These are phyloP conservation scores for Drepana arcuata DNA, from an alignment of 1,140 invertebrate species.

Conservation along the genomic window DNA sequence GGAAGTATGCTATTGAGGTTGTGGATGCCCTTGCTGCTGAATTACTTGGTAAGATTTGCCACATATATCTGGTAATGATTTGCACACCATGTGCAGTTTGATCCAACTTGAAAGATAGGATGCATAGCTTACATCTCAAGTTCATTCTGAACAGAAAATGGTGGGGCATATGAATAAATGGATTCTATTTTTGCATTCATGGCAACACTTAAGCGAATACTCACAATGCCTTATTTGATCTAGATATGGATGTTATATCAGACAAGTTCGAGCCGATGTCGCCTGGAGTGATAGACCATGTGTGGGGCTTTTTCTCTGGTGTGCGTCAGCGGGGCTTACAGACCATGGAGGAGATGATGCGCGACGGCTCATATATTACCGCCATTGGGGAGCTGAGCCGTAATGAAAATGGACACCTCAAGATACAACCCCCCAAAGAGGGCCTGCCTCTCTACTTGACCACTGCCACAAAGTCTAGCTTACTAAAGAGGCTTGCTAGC, in stretches of 20 bases:
- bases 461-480: conserved; percentile 76
- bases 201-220: no score
- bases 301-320: conserved; percentile 86
- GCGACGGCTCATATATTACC: conserved; percentile 82
- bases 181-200: no score
- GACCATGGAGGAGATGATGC: conserved; percentile 84
- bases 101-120: neutral
- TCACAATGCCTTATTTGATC: conserved; percentile 5
- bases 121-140: no score
- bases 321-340: conserved; percentile 82
- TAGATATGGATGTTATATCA: conserved; percentile 82
- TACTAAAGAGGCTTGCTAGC: conserved; percentile 80
- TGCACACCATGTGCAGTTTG: neutral
- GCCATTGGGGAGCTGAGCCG: conserved; percentile 81
- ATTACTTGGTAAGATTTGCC: conserved; percentile 71
- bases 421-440: conserved; percentile 78
- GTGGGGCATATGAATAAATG: no score
- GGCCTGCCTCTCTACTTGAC: conserved; percentile 82
- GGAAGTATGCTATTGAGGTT: conserved; percentile 77
- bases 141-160: no score
- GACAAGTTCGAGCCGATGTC: conserved; percentile 82
- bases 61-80: neutral
- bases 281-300: conserved; percentile 80
- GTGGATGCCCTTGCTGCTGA: conserved; percentile 81
- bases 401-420: conserved; percentile 71